Percentiles rank a stretch among this genome's conserved stretches.
These are phyloP conservation scores for Mystacides longicornis DNA, from an alignment of 2,888 invertebrate genomes.

Conservation along the genomic window DNA sequence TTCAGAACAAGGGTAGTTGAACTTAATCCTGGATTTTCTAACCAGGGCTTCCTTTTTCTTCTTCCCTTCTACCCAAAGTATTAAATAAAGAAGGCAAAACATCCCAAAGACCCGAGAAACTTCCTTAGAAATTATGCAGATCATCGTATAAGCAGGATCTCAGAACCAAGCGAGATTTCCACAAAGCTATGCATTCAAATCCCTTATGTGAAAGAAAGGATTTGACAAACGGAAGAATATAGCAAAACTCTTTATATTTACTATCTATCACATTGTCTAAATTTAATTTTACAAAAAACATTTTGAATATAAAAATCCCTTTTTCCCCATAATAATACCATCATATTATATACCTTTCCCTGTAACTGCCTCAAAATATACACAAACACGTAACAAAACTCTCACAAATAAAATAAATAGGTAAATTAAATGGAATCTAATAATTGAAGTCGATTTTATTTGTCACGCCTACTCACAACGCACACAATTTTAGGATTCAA, in stretches of 20 bases:
- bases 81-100: constrained; percentile 11
- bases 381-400: no score
- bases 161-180: neutral
- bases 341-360: neutral
- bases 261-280: neutral
- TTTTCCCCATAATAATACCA: neutral
- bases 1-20: constrained; percentile 11
- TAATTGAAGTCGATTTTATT: no score
- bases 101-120: constrained; percentile 13
- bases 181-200: neutral
- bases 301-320: constrained; percentile 2
- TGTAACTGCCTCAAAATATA: no score
- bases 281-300: neutral
- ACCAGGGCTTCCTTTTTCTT: constrained; percentile 15
- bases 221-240: neutral
- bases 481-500: no score
- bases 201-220: neutral
- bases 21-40: constrained; percentile 22
- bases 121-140: constrained; percentile 25
- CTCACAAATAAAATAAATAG: no score
- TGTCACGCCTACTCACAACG: no score
- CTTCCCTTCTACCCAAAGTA: constrained; percentile 6
- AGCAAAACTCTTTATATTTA: neutral
- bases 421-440: no score
- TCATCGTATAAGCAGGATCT: constrained; percentile 15